phyloP scores from a whole-genome alignment of 1,140 invertebrate species.

The Orius insidiosus region DNA sequence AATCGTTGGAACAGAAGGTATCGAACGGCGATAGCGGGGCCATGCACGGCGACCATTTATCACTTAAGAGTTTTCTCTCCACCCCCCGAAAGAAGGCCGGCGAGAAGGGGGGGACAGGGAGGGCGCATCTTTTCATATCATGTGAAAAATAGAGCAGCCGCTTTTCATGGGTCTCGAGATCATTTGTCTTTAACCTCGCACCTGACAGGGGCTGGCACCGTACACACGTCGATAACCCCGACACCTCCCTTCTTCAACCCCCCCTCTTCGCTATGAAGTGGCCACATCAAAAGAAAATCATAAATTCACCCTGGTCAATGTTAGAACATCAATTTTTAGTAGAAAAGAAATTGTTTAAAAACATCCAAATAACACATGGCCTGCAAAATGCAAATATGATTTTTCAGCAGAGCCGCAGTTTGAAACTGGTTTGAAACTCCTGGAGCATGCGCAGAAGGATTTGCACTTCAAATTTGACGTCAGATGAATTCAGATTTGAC shows the following conservation, averaged over 20 bases:
- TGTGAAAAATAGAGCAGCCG: constrained; percentile 6
- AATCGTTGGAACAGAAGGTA: not conserved
- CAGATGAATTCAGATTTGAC: too few species aligned
- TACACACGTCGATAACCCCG: constrained; percentile 1
- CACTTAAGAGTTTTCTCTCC: not conserved
- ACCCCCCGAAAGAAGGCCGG: not conserved
- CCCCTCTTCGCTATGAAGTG: not conserved
- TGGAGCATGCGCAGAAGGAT: too few species aligned
- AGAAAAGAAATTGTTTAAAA: too few species aligned
- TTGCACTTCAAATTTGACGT: too few species aligned
- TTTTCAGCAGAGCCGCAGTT: too few species aligned
- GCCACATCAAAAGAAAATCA: too few species aligned
- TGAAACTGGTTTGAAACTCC: too few species aligned
- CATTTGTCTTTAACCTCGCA: constrained; percentile 4
- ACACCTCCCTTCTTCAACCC: not conserved
- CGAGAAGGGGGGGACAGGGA: not conserved
- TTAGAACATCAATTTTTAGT: too few species aligned
- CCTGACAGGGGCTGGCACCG: constrained; percentile 5
- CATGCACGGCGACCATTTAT: constrained; percentile 3
- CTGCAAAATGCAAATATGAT: too few species aligned
- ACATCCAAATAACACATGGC: too few species aligned
- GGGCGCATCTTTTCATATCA: constrained; percentile 9
- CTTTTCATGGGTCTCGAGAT: not conserved
- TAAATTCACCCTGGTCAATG: too few species aligned
- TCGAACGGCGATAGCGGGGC: constrained; percentile 1